phyloP scores from a whole-genome alignment of 35 echinoderm and acorn worm species.

The Heliocidaris tuberculata region DNA sequence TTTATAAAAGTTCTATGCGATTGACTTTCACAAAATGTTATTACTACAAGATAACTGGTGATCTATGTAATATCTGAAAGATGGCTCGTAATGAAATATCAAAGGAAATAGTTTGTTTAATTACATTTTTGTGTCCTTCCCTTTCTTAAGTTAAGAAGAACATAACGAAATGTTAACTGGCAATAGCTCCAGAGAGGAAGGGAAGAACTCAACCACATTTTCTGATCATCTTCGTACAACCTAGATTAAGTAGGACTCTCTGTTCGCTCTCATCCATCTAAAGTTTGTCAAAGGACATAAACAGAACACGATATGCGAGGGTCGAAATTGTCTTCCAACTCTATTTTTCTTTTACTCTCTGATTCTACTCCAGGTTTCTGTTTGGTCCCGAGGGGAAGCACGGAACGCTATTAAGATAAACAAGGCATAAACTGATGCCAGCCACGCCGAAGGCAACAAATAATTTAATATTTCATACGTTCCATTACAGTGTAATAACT shows the following conservation, averaged over 20 bases:
- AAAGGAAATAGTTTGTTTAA: too few species aligned
- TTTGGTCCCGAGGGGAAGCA: constrained; percentile 31
- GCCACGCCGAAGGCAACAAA: constrained; percentile 12
- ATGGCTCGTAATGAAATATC: too few species aligned
- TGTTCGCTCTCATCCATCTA: not conserved
- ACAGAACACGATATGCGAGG: not conserved
- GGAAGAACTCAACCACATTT: not conserved
- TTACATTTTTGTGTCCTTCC: too few species aligned
- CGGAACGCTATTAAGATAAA: constrained; percentile 47
- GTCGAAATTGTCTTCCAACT: not conserved
- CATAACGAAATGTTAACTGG: too few species aligned
- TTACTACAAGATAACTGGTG: too few species aligned
- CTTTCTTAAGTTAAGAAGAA: too few species aligned
- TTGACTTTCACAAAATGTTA: too few species aligned
- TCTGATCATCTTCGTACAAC: not conserved
- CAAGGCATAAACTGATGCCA: constrained; percentile 37
- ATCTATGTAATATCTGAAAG: too few species aligned
- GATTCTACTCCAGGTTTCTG: not conserved
- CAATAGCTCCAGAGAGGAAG: too few species aligned
- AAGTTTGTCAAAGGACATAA: constrained; percentile 11
- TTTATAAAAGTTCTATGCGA: too few species aligned
- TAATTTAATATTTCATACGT: constrained; percentile 33
- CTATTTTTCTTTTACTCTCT: not conserved
- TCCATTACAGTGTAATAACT: constrained; percentile 16
- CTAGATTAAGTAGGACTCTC: not conserved